phyloP scores from a whole-genome alignment of 2,797 vertebrate species.

The Rhinichthys osculus region DNA sequence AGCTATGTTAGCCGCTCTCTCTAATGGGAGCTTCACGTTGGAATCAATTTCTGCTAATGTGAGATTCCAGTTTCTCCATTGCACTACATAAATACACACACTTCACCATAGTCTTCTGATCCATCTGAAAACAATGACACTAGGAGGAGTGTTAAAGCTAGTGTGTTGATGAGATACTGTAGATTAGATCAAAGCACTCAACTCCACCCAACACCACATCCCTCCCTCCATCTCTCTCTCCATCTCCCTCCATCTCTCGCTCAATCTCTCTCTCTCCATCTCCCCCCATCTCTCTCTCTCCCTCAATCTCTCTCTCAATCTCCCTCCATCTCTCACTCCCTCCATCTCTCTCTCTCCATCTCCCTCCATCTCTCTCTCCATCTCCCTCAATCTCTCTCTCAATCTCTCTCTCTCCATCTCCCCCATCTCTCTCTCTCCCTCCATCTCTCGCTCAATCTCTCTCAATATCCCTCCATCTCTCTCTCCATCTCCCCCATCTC shows the following conservation, averaged over 20 bases:
- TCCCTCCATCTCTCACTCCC: background rate
- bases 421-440: no score
- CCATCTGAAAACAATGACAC: slow-evolving; percentile 21
- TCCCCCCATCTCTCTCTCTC: background rate
- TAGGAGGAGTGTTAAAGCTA: slow-evolving; percentile 23
- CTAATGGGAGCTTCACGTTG: slow-evolving; percentile 19
- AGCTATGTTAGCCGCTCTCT: background rate
- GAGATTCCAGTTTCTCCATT: slow-evolving; percentile 15
- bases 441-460: no score
- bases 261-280: background rate
- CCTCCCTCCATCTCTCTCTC: no score
- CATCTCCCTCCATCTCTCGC: background rate
- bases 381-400: no score
- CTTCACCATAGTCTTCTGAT: slow-evolving; percentile 2
- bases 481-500: no score
- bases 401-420: background rate
- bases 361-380: no score
- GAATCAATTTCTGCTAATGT: slow-evolving; percentile 15
- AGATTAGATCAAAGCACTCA: slow-evolving; percentile 35
- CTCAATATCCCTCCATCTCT: no score
- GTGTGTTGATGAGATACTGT: slow-evolving; percentile 32
- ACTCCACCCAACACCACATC: background rate
- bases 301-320: no score
- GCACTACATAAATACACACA: slow-evolving; percentile 14
- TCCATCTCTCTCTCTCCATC: no score